Evolutionary conservation across 2,113 vertebrate genomes (phyloP).

Genomic region (Pelvicachromis taeniatus): DNA sequence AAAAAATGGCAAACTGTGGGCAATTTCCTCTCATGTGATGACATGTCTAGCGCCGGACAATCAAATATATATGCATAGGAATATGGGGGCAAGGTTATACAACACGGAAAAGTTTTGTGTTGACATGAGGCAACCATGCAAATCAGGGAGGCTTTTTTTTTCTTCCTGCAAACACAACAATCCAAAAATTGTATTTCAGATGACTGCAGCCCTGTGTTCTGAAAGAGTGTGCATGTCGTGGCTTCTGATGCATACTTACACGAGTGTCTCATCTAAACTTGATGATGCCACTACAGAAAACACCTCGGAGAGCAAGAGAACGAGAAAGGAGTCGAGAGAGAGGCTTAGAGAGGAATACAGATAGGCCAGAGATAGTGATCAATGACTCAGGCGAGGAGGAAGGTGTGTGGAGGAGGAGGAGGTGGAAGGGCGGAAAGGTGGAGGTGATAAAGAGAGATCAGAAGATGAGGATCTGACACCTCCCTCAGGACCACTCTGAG

Average conservation of each 20-base stretch:
- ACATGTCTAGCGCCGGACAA: neutral
- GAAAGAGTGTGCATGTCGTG: neutral
- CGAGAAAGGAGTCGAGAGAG: neutral
- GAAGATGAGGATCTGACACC: conserved; percentile 28
- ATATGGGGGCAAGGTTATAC: neutral
- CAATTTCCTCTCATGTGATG: neutral
- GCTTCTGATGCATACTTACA: neutral
- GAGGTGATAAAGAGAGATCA: conserved; percentile 25
- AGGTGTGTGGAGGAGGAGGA: conserved; percentile 2
- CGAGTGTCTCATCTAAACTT: neutral
- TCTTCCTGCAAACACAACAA: neutral
- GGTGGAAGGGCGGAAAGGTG: neutral
- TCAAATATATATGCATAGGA: neutral
- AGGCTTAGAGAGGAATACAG: conserved; percentile 58
- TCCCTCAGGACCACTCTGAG: conserved; percentile 20
- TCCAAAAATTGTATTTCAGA: neutral
- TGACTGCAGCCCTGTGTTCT: neutral
- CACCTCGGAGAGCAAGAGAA: conserved; percentile 13
- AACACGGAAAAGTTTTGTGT: neutral
- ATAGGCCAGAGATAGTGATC: conserved; percentile 57
- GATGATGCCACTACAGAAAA: conserved; percentile 4
- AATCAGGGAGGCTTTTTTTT: neutral
- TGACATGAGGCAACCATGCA: neutral
- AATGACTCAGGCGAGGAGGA: conserved; percentile 35
- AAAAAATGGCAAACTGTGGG: neutral